A percentile compares a stretch with the other conserved stretches of the same genome.
phyloP scores from a whole-genome alignment of 2,113 vertebrate species.

The Pyxicephalus adspersus region DNA sequence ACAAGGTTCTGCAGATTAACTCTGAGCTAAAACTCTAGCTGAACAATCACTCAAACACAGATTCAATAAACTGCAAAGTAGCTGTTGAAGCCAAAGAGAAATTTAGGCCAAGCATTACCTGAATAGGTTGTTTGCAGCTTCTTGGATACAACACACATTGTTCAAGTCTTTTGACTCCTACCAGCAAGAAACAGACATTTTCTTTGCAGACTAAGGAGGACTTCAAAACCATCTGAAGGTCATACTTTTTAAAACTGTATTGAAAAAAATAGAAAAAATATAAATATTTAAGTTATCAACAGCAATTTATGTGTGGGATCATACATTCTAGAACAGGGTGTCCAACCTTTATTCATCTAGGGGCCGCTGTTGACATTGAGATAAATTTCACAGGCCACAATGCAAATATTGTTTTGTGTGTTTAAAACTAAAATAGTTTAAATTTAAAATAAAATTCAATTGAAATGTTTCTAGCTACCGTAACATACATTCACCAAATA shows the following conservation, averaged over 20 bases:
- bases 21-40: conserved; percentile 35
- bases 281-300: not conserved
- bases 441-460: too few relatives aligned
- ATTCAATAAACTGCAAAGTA: conserved; percentile 47
- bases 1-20: conserved; percentile 51
- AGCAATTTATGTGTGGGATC: not conserved
- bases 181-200: not conserved
- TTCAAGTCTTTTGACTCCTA: not conserved
- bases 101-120: conserved; percentile 34
- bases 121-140: conserved; percentile 24
- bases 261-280: not conserved
- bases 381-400: too few relatives aligned
- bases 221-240: not conserved
- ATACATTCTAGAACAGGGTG: too few relatives aligned
- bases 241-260: conserved; percentile 10
- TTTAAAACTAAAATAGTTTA: too few relatives aligned
- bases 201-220: not conserved
- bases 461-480: too few relatives aligned
- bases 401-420: too few relatives aligned
- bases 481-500: too few relatives aligned
- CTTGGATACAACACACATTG: conserved; percentile 21
- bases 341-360: too few relatives aligned
- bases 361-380: too few relatives aligned
- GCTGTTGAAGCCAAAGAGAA: conserved; percentile 26
- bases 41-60: conserved; percentile 46